Evolutionary conservation across 1,140 invertebrate genomes (phyloP).

Genomic region (Wiebesia pumilae): DNA sequence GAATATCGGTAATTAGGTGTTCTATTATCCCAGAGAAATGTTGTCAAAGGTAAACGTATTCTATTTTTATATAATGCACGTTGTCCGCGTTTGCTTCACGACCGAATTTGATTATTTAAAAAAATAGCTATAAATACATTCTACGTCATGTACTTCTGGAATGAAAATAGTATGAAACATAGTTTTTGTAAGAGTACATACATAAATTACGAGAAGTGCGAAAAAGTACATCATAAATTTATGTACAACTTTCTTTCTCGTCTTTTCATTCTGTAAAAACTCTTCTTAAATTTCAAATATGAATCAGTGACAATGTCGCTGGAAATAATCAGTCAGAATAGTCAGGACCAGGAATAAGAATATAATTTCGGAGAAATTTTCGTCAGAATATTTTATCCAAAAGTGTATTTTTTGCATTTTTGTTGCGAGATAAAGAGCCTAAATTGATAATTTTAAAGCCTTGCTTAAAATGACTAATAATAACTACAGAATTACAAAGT

Average conservation of each 20-base stretch:
- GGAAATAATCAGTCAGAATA: not conserved
- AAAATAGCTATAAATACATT: not conserved
- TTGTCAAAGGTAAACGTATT: not conserved
- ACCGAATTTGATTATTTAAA: not conserved
- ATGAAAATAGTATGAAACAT: not conserved
- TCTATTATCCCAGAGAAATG: not conserved
- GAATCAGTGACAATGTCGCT: not conserved
- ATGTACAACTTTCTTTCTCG: not conserved
- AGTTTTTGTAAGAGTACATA: not conserved
- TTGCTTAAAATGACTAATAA: too few species aligned
- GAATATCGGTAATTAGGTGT: not conserved
- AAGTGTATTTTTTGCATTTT: not conserved
- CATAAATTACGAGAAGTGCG: not conserved
- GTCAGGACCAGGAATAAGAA: not conserved
- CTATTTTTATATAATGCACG: not conserved
- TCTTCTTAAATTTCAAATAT: not conserved
- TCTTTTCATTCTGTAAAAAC: not conserved
- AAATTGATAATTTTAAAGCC: too few species aligned
- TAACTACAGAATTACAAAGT: too few species aligned
- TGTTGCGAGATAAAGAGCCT: not conserved
- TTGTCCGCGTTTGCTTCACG: not conserved
- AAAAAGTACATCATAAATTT: conserved; percentile 2
- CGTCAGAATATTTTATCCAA: not conserved
- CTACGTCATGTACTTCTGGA: not conserved
- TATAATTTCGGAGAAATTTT: not conserved